A percentile compares a stretch with the other conserved stretches of the same genome.
Conservation (phyloP, 2,797 vertebrate species). For the Sciurus carolinensis region DNA sequence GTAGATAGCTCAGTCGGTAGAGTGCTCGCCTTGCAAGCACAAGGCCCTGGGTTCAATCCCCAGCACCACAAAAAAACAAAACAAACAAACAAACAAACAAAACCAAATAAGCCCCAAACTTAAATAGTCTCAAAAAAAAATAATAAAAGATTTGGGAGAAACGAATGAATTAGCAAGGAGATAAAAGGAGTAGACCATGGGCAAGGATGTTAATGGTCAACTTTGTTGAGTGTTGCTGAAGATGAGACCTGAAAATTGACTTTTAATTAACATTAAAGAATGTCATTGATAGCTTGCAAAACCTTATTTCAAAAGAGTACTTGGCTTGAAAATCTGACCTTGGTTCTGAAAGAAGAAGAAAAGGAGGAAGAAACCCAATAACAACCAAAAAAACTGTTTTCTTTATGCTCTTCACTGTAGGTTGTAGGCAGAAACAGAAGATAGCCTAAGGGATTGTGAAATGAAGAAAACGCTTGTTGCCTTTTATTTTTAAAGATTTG, state of each 20-base stretch:
- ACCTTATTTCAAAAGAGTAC: not conserved
- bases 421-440: not conserved
- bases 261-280: not conserved
- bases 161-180: not conserved
- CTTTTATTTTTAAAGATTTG: slow-evolving; percentile 40
- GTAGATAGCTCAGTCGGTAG: no score
- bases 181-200: not conserved
- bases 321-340: not conserved
- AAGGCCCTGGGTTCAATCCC: no score
- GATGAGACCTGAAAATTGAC: not conserved
- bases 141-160: not conserved
- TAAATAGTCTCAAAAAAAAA: not conserved
- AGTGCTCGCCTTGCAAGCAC: no score
- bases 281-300: not conserved
- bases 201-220: not conserved
- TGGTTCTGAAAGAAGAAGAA: not conserved
- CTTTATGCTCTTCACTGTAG: not conserved
- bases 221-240: slow-evolving; percentile 33
- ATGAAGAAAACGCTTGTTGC: slow-evolving; percentile 3
- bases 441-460: not conserved
- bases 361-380: not conserved
- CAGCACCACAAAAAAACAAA: no score
- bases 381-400: not conserved
- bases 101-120: no score
- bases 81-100: no score